Evolutionary conservation across 1,140 invertebrate species (phyloP), one percentile per base, ranked within the genome.

Genomic region (Euwallacea fornicatus): DNA sequence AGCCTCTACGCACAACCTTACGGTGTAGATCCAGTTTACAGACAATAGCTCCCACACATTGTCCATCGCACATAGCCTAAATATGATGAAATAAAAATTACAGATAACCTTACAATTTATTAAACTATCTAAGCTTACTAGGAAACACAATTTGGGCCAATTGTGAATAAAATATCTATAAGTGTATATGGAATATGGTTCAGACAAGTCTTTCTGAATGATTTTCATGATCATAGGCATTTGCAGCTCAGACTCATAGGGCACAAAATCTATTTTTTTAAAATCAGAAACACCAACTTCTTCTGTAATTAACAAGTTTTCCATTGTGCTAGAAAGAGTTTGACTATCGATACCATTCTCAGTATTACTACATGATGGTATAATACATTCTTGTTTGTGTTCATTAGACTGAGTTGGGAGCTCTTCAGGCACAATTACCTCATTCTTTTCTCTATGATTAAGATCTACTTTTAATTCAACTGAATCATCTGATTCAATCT

Each of bases 111-210:
- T 11, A 47, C 55, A 21, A 2, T 43, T 58, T 33, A 63, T 43
- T 65, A 50, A 15, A 11, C 4, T 7, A 61, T 41, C 10, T 11
- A 50, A 64, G 56, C 89, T 88, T 86, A 94, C 93, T 85, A 99
- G 86, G 85, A 98, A 98, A 84, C 97, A 99, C 69, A 99, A 85
- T 85, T 98, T 95, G 82, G 98, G 98, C 98, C 98, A 99, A 84
- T 99, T 99, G 83, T 99, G 96, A 83, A 99, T 99, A 86, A 99
- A 99, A 88, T 99, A 99, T 86, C 98, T 90, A 87, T 99, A 99
- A 46, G 98, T 99, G 83, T 99, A 99, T 85, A 99, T 98, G 71
- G 97, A 99, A 86, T 99, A 99, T 42, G 98, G 98, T 88, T 99
- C 98, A 72, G 97, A 98, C 73, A 99, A 86, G 85, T 99, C 98